phyloP scores from a whole-genome alignment of 2,113 vertebrate species.

The Apodemus sylvaticus region DNA sequence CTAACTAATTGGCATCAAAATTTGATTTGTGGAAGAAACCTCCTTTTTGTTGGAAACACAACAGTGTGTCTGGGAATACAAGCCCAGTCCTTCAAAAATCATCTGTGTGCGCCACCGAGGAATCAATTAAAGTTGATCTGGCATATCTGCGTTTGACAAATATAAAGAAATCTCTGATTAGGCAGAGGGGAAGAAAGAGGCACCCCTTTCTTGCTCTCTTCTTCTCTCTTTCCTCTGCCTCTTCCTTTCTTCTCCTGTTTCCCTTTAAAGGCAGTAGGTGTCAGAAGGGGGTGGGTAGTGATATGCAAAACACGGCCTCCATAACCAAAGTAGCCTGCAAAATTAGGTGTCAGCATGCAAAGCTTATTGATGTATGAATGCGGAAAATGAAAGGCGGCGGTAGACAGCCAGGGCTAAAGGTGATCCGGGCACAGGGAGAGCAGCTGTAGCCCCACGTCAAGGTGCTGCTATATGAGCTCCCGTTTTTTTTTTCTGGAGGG shows the following conservation, averaged over 20 bases:
- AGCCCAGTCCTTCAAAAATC: conserved; percentile 88
- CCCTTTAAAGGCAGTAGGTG: conserved; percentile 95
- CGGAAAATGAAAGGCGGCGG: conserved; percentile 99
- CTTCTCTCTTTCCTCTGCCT: conserved; percentile 71
- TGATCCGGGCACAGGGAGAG: conserved; percentile 95
- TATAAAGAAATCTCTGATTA: conserved; percentile 88
- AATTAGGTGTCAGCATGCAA: conserved; percentile 99
- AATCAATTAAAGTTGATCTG: conserved; percentile 94
- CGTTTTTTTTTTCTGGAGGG: conserved; percentile 89
- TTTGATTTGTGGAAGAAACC: conserved; percentile 89
- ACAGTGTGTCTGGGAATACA: conserved; percentile 86
- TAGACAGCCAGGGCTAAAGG: conserved; percentile 98
- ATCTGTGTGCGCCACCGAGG: conserved; percentile 83
- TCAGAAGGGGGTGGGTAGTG: conserved; percentile 94
- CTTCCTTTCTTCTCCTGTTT: conserved; percentile 85
- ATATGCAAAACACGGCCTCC: conserved; percentile 99
- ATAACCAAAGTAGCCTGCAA: conserved; percentile 99
- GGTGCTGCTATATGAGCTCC: conserved; percentile 93
- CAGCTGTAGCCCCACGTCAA: conserved; percentile 99
- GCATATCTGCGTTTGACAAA: conserved; percentile 89
- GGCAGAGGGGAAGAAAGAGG: conserved; percentile 73
- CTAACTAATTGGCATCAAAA: conserved; percentile 90
- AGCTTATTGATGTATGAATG: conserved; percentile 99
- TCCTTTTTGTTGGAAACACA: conserved; percentile 89
- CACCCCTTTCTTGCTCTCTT: conserved; percentile 73